Evolutionary conservation across 1,140 invertebrate genomes (phyloP), one percentile per base, ranked within the genome.

Genomic region (Drosophila ironensis): DNA sequence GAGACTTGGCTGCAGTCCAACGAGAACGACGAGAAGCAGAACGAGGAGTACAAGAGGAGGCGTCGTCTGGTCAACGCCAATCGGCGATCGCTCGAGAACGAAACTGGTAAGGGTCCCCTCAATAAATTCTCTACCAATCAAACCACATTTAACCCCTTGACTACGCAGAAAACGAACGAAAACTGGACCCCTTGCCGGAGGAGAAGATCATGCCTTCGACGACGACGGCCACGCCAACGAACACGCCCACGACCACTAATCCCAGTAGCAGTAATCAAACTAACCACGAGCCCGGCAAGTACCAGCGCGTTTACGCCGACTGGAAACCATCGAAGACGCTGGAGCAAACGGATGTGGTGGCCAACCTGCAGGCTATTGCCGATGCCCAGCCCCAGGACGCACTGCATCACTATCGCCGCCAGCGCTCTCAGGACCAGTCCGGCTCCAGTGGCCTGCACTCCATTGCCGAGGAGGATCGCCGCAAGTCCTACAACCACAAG

Each of bases 1-100:
- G 95, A 97, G 90, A 95, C 95, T 9, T 97, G 97, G 97, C 91
- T 97, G 61, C 93, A 96, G 60, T 95, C 96, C 52, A 96, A 96
- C 90, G 96, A 96, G 88, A 94, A 94, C 78, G 95, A 96, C 80
- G 95, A 96, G 88, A 92, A 93, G 54, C 93, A 93, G 46, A 93
- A 92, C 51, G 93, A 94, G 52, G 94, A 95, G 69, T 91, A 94
- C 48, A 91, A 92, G 63, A 91, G 92, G 33, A 91, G 92, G 71
- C 92, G 93, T 76, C 91, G 93, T 63, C 92, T 93, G 70, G 90
- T 94, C 52, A 93, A 92, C 47, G 91, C 91, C 57, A 95, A 95
- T 90, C 89, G 95, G 78, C 92, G 94, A 64, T 95, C 95, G 77
- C 93, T 95, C 89, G 95, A 96, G 93, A 92, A 93, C 90, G 94